Base-by-base conservation (phyloP, 2,113 vertebrate species). In the Cathartes aura region DNA sequence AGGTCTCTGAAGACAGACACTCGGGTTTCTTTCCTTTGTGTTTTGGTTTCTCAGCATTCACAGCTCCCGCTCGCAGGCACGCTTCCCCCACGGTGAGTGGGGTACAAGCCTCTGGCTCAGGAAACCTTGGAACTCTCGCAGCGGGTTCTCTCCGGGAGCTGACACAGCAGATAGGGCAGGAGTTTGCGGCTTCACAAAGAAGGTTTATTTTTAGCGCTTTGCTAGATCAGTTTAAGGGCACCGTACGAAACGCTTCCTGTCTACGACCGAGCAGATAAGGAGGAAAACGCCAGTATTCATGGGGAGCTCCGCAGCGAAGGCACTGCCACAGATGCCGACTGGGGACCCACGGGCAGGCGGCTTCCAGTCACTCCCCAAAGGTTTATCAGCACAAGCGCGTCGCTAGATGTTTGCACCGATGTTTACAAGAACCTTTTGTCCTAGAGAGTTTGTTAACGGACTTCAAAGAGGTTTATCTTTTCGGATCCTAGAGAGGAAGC, bases 271-370 rank as follows among this genome's bases (percentile, higher is more conserved):
- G 85, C 38, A 16, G 60, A 21, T 2, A 3, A 40, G 47, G 50
- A 43, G 55, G 2, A 27, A 43, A 84, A 78, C 12, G 3, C 22
- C 30, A 0, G 29, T 7, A 5, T 17, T 8, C 13, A 0, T 1
- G 34, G 58, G 12, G 40, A 34, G 67, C 64, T 58, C 73, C 0
- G 0, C 4, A 1, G 36, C 1, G 2, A 43, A 8, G 88, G 12
- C 43, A 4, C 62, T 21, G 29, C 18, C 62, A 2, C 8, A 0
- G 32, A 12, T 5, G 22, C 32, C 0, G 0, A 4, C 40, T 4
- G 58, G 55, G 17, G 30, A 48, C 2, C 45, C 32, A 1, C 0
- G 0, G 20, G 30, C 43, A 0, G 4, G n/a, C 3, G 2, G 47
- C 70, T 62, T 12, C 32, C 86, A 9, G 52, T 14, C 48, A 1